Conservation (phyloP, 2,797 vertebrate genomes). For the Astyanax mexicanus region DNA sequence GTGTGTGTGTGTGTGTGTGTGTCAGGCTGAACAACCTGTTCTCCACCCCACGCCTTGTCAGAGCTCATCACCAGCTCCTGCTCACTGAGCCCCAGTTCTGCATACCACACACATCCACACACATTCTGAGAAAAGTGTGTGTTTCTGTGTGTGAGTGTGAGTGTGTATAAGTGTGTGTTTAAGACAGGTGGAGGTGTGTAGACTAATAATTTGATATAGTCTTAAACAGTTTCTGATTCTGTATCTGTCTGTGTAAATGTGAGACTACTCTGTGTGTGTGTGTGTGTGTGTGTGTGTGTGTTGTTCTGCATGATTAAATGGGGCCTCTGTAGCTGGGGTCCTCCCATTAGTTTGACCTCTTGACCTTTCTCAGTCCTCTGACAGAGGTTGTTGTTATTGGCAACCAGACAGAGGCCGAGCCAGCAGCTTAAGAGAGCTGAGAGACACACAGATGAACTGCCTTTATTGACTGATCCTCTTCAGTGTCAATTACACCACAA, state of each 20-base stretch:
- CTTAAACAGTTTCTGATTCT: constrained; percentile 23
- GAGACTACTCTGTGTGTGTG: constrained; percentile 47
- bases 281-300: constrained; percentile 56
- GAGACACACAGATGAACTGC: background rate
- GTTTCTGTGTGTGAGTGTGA: constrained; percentile 3
- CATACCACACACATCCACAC: background rate
- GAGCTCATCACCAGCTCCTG: constrained; percentile 34
- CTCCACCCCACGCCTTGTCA: constrained; percentile 36
- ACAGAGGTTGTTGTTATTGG: constrained; percentile 79
- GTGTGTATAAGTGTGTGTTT: background rate
- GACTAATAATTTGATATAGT: constrained; percentile 16
- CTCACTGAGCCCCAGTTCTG: constrained; percentile 32
- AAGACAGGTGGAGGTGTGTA: constrained; percentile 16
- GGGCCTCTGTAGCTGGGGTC: constrained; percentile 71
- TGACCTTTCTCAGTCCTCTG: constrained; percentile 81
- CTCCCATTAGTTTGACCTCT: constrained; percentile 82
- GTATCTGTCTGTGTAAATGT: constrained; percentile 53
- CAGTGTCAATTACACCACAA: background rate
- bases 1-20: background rate
- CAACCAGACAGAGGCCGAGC: constrained; percentile 41
- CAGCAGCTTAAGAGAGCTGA: background rate
- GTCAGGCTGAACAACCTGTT: constrained; percentile 23
- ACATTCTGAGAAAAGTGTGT: constrained; percentile 4
- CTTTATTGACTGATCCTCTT: background rate
- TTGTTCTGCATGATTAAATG: constrained; percentile 84